Conservation (phyloP, 2,888 invertebrate genomes). For the Girardia tigrina region DNA sequence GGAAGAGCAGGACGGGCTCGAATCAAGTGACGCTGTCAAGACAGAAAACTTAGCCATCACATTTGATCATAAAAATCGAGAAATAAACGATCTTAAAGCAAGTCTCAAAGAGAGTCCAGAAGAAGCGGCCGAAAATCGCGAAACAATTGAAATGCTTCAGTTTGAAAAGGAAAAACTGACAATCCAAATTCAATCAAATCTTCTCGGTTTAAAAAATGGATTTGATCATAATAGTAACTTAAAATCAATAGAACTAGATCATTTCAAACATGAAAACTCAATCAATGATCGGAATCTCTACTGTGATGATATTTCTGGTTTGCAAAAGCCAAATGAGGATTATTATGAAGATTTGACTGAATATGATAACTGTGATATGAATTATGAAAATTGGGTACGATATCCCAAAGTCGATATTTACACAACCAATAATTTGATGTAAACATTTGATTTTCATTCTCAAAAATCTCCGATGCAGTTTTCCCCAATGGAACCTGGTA, state of each 20-base stretch:
- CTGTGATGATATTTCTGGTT: neutral
- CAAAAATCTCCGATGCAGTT: slow-evolving; percentile 20
- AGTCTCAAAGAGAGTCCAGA: no score
- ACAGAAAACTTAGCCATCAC: no score
- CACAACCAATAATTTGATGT: neutral
- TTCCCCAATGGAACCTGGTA: neutral
- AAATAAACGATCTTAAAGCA: no score
- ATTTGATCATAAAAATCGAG: no score
- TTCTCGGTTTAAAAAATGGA: neutral
- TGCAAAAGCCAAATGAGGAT: slow-evolving; percentile 4
- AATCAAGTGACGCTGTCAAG: no score
- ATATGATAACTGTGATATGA: slow-evolving; percentile 18
- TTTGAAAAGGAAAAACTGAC: no score
- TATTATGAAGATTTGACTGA: neutral
- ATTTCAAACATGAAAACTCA: neutral
- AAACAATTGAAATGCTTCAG: no score
- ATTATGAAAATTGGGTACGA: slow-evolving; percentile 10
- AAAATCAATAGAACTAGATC: slow-evolving; percentile 4
- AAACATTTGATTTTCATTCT: slow-evolving; percentile 15
- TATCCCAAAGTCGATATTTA: slow-evolving; percentile 20
- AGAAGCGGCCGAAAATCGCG: no score
- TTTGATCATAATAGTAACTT: neutral
- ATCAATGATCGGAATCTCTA: slow-evolving; percentile 6
- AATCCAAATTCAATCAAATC: slow-evolving; percentile 17
- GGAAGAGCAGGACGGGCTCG: no score